These are phyloP conservation scores for Phragmatobia fuliginosa DNA, from an alignment of 2,888 invertebrate species.

Conservation along the genomic window DNA sequence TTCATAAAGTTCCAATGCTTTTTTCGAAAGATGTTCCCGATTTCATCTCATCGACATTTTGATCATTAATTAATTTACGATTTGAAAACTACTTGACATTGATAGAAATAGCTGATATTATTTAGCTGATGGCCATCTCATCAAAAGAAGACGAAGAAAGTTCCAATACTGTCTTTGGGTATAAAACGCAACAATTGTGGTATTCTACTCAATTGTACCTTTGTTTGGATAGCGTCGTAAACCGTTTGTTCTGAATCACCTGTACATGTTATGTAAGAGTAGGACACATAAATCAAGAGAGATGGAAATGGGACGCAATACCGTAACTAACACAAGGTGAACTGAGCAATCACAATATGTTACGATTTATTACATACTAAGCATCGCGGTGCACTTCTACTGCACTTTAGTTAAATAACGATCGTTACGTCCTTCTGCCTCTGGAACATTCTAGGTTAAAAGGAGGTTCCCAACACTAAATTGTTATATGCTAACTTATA, in stretches of 20 bases:
- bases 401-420: constrained; percentile 40
- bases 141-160: too few relatives aligned
- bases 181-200: constrained; percentile 20
- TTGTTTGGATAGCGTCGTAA: constrained; percentile 46
- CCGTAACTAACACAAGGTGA: constrained; percentile 68
- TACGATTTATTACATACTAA: constrained; percentile 49
- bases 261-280: constrained; percentile 60
- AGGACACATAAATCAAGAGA: constrained; percentile 66
- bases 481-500: too few relatives aligned
- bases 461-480: too few relatives aligned
- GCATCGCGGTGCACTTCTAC: constrained; percentile 49
- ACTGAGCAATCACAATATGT: constrained; percentile 51
- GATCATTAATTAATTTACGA: too few relatives aligned
- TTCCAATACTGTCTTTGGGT: not conserved
- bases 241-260: constrained; percentile 56
- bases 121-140: too few relatives aligned
- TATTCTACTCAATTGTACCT: constrained; percentile 29
- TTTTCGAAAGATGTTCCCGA: too few relatives aligned
- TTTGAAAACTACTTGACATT: too few relatives aligned
- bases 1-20: not conserved
- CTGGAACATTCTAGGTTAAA: too few relatives aligned
- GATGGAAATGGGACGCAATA: constrained; percentile 67
- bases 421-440: constrained; percentile 33
- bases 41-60: too few relatives aligned
- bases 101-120: too few relatives aligned